Evolutionary conservation across 30 jellyfish, hydroid and myxozoan genomes (phyloP).

Genomic region (Chironex yamaguchii): DNA sequence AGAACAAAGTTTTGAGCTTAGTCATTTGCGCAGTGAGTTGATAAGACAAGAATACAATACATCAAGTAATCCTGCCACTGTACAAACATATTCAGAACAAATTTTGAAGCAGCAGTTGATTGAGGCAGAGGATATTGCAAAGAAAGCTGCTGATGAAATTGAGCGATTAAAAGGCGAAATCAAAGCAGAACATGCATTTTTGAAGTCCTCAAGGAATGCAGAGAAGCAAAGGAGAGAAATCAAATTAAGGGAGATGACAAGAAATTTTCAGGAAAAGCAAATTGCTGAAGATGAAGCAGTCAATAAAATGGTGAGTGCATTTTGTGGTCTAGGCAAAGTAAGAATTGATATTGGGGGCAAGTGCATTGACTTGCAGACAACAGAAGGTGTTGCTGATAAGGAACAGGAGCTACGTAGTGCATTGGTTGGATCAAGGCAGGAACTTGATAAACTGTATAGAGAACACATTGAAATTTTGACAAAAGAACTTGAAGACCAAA

Average conservation of each 20-base stretch:
- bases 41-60: slow-evolving; percentile 23
- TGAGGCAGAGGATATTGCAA: slow-evolving; percentile 69
- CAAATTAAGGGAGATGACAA: slow-evolving; percentile 55
- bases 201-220: slow-evolving; percentile 52
- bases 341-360: slow-evolving; percentile 67
- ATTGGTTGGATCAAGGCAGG: slow-evolving; percentile 44
- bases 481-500: slow-evolving; percentile 70
- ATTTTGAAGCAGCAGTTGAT: slow-evolving; percentile 69
- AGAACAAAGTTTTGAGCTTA: slow-evolving; percentile 75
- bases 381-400: slow-evolving; percentile 74
- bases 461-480: slow-evolving; percentile 59
- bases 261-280: slow-evolving; percentile 39
- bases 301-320: slow-evolving; percentile 63
- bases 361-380: slow-evolving; percentile 62
- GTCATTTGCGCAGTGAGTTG: slow-evolving; percentile 73
- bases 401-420: slow-evolving; percentile 76
- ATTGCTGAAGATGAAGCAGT: slow-evolving; percentile 50
- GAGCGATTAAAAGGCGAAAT: slow-evolving; percentile 67
- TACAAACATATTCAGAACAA: slow-evolving; percentile 50
- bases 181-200: slow-evolving; percentile 70
- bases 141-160: slow-evolving; percentile 64
- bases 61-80: slow-evolving; percentile 15
- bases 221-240: slow-evolving; percentile 76
- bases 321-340: slow-evolving; percentile 69
- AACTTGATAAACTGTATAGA: slow-evolving; percentile 65